A percentile compares a stretch with the other conserved stretches of the same genome.
Conservation (phyloP, 2,797 vertebrate species). For the Falco columbarius region DNA sequence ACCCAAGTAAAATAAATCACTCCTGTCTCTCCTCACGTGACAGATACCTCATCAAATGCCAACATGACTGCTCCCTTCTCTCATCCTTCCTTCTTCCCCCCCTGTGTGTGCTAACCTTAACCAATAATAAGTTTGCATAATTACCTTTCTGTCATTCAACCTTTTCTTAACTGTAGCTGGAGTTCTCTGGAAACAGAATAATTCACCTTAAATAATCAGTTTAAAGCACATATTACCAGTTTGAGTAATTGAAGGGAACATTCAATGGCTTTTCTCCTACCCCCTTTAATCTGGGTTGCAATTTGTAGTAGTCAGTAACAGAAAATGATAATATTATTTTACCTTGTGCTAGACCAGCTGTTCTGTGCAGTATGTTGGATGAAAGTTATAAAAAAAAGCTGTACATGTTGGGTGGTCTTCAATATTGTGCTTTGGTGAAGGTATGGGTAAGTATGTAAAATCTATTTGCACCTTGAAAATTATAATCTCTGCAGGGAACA, state of each 20-base stretch:
- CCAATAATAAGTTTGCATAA: not conserved
- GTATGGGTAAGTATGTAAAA: not conserved
- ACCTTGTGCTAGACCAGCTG: not conserved
- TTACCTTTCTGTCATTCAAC: not conserved
- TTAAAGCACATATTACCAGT: rapidly evolving
- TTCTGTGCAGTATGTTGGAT: not conserved
- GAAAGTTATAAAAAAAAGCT: not conserved
- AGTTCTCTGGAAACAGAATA: not conserved
- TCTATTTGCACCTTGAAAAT: not conserved
- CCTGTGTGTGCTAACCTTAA: not conserved
- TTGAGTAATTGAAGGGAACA: not conserved
- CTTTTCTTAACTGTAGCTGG: not conserved
- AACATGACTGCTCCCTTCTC: not conserved
- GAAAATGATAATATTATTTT: not conserved
- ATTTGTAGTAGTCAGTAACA: not conserved
- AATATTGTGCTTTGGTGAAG: not conserved
- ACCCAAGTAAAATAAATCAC: not conserved
- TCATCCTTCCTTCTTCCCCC: not conserved
- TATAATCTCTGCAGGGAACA: not conserved
- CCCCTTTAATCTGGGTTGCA: not conserved
- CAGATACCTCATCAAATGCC: rapidly evolving
- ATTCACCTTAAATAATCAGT: not conserved
- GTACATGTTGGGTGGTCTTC: not conserved
- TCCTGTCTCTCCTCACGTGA: not conserved
- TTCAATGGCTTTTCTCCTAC: not conserved